These are phyloP conservation scores for Oxytorus armatus DNA, from an alignment of 2,888 invertebrate species.

Conservation along the genomic window DNA sequence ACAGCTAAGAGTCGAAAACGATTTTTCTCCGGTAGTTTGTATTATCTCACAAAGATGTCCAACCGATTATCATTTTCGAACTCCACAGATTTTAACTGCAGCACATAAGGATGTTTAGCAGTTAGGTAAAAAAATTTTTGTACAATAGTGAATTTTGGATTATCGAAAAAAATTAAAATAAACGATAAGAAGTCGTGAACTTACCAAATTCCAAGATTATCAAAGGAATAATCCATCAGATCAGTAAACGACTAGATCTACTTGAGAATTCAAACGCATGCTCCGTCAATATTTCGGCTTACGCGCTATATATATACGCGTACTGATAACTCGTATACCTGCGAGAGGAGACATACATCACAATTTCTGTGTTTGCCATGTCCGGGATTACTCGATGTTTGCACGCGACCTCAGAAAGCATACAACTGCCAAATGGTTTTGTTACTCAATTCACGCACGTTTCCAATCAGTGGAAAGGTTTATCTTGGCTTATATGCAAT, in stretches of 20 bases:
- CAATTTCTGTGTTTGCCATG: slow-evolving; percentile 54
- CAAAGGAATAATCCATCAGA: background rate
- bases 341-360: slow-evolving; percentile 16
- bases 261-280: background rate
- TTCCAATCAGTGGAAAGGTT: slow-evolving; percentile 72
- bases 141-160: too few relatives aligned
- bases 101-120: too few relatives aligned
- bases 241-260: background rate
- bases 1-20: too few relatives aligned
- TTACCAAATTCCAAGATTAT: too few relatives aligned
- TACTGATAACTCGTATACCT: slow-evolving; percentile 1
- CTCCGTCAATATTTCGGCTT: slow-evolving; percentile 13
- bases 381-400: slow-evolving; percentile 60
- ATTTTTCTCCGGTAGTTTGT: too few relatives aligned
- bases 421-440: slow-evolving; percentile 56
- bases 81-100: too few relatives aligned
- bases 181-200: too few relatives aligned
- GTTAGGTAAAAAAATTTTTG: too few relatives aligned
- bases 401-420: slow-evolving; percentile 41
- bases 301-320: slow-evolving; percentile 7
- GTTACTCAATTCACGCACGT: slow-evolving; percentile 68
- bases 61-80: too few relatives aligned
- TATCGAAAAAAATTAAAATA: too few relatives aligned
- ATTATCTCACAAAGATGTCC: too few relatives aligned
- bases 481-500: slow-evolving; percentile 61